These are phyloP conservation scores for Tribolium castaneum DNA, from an alignment of 1,140 invertebrate species.

Conservation along the genomic window DNA sequence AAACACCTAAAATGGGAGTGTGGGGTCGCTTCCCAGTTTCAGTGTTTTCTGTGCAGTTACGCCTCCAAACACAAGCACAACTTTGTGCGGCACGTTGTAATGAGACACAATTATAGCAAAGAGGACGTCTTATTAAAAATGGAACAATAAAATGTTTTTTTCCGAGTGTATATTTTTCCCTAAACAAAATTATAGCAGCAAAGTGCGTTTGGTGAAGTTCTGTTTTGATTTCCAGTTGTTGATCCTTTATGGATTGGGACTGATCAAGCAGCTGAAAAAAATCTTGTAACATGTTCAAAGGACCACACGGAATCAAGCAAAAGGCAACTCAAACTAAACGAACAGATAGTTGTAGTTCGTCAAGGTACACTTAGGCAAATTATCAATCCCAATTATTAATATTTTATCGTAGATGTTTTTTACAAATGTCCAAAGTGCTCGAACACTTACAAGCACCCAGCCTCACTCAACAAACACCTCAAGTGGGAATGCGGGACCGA, in stretches of 20 bases:
- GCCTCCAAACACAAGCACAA: neutral
- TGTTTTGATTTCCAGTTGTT: neutral
- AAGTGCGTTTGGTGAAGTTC: neutral
- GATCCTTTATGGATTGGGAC: neutral
- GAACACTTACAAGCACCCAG: neutral
- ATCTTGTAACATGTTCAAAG: neutral
- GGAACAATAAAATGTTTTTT: neutral
- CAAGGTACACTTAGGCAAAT: neutral
- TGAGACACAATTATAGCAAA: neutral
- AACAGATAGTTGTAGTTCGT: too few species aligned
- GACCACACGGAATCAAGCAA: too few species aligned
- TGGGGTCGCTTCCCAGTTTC: neutral
- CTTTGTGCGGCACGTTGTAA: neutral
- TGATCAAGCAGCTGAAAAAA: neutral
- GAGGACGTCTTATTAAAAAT: neutral
- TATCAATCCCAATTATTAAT: neutral
- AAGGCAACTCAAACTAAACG: too few species aligned
- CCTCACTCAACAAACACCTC: neutral
- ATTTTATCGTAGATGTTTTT: neutral
- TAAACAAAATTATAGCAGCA: neutral
- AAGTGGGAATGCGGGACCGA: slow-evolving; percentile 10
- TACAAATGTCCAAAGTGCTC: slow-evolving; percentile 2
- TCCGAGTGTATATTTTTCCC: neutral
- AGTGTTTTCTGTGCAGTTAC: neutral
- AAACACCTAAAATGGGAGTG: slow-evolving; percentile 2